These are phyloP conservation scores for Trichechus manatus DNA, from an alignment of 2,113 vertebrate genomes.

Conservation along the genomic window DNA sequence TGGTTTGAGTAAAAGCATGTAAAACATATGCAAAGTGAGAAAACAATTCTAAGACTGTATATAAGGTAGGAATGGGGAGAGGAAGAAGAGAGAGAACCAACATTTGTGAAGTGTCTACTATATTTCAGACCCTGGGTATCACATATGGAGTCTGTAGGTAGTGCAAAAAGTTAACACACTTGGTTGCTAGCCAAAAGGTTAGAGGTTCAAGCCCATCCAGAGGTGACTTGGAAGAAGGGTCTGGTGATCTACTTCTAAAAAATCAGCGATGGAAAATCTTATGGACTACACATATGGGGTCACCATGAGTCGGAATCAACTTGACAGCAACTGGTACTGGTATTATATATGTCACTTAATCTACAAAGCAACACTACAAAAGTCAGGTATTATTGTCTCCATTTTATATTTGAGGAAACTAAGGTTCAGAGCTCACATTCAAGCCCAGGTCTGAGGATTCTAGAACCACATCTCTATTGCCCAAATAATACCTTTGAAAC, in stretches of 20 bases:
- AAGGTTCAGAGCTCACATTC: background rate
- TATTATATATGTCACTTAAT: background rate
- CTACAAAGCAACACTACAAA: background rate
- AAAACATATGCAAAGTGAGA: background rate
- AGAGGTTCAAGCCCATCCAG: background rate
- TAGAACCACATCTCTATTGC: background rate
- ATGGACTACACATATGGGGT: background rate
- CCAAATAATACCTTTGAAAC: background rate
- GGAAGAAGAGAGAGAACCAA: background rate
- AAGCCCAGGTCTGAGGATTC: background rate
- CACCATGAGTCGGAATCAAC: background rate
- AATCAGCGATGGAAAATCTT: background rate
- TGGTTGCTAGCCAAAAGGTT: background rate
- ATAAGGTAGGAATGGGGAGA: background rate
- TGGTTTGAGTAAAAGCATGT: background rate
- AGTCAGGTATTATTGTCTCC: background rate
- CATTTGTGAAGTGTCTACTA: background rate
- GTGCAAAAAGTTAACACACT: background rate
- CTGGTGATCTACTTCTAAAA: background rate
- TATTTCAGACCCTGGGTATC: background rate
- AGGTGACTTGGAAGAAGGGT: background rate
- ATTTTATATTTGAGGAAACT: background rate
- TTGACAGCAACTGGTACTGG: background rate
- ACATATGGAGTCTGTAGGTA: background rate
- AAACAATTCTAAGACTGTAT: background rate